These are phyloP conservation scores for Hypocryptadius cinnamomeus DNA, from an alignment of 2,113 vertebrate species.

Conservation along the genomic window DNA sequence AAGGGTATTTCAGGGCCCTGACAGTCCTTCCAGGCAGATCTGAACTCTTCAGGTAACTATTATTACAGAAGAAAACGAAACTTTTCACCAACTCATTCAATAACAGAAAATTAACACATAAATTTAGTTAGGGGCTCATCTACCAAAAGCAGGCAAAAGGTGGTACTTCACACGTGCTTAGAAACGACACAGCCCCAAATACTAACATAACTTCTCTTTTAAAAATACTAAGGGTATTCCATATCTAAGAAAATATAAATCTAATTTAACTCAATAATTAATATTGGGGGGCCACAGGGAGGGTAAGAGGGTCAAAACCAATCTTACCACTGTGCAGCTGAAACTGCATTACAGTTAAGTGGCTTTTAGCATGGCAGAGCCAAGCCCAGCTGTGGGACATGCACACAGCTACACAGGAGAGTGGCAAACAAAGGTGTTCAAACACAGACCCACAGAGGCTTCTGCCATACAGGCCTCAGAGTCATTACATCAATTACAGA, in stretches of 20 bases:
- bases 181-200: background rate
- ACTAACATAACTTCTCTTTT: background rate
- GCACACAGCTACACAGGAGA: background rate
- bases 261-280: background rate
- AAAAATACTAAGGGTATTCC: background rate
- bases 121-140: background rate
- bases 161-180: background rate
- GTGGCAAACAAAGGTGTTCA: background rate
- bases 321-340: background rate
- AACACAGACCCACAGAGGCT: background rate
- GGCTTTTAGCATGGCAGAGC: background rate
- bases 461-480: background rate
- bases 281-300: background rate
- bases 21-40: background rate
- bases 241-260: background rate
- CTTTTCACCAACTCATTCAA: background rate
- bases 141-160: background rate
- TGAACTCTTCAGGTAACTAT: background rate
- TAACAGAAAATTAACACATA: background rate
- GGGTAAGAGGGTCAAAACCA: background rate
- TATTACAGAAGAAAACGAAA: background rate
- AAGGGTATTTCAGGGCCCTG: background rate
- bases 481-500: background rate
- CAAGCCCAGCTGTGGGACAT: background rate
- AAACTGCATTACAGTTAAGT: background rate